Evolutionary conservation across 2,113 vertebrate genomes (phyloP).

Genomic region (Syrmaticus mikado): DNA sequence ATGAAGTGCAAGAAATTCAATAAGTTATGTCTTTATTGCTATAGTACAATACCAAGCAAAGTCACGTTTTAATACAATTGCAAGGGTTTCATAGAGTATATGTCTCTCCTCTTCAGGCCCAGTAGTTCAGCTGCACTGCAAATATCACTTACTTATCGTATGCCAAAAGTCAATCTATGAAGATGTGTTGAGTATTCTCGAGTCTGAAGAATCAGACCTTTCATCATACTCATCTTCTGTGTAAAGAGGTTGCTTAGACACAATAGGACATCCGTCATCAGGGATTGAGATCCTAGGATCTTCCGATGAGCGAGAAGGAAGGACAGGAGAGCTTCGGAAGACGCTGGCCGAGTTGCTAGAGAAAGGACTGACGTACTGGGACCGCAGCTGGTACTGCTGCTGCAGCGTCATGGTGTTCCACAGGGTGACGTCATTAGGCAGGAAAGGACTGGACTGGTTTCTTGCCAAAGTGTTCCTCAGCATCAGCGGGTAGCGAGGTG

Average conservation of each 20-base stretch:
- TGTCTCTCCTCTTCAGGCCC: conserved; percentile 18
- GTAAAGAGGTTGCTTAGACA: conserved; percentile 90
- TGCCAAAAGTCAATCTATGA: conserved; percentile 69
- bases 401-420: conserved; percentile 98
- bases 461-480: conserved; percentile 92
- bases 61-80: conserved; percentile 60
- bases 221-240: conserved; percentile 96
- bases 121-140: conserved; percentile 50
- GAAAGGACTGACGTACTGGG: conserved; percentile 94
- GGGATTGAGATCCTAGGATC: conserved; percentile 87
- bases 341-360: conserved; percentile 79
- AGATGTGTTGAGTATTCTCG: conserved; percentile 91
- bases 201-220: conserved; percentile 94
- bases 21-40: conserved; percentile 81
- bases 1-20: conserved; percentile 84
- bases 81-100: not conserved
- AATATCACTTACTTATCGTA: not conserved
- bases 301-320: conserved; percentile 83
- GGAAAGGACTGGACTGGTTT: conserved; percentile 87
- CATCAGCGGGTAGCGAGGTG: conserved; percentile 92
- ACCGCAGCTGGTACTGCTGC: conserved; percentile 97
- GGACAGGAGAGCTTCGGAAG: conserved; percentile 88
- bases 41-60: conserved; percentile 76
- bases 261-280: conserved; percentile 87
- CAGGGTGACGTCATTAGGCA: conserved; percentile 93